Evolutionary conservation across 2,113 vertebrate genomes (phyloP), one percentile per base, ranked within the genome.

Genomic region (Amphiprion ocellaris): DNA sequence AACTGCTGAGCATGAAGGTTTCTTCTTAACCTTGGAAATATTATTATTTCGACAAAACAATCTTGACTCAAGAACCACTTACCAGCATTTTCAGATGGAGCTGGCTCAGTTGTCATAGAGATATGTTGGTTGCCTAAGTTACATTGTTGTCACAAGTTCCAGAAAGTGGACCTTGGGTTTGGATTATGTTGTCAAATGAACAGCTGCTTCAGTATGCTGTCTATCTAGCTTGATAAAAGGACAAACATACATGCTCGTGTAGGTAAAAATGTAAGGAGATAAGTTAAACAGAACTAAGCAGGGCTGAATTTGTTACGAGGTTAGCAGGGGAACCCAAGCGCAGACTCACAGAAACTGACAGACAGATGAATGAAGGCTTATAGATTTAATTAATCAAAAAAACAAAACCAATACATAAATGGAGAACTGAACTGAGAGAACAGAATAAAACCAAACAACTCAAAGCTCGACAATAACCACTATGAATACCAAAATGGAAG

Each of bases 11-110:
- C 0, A 41, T 30, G 30, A 58, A 54, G 37, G 37, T 58, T 73
- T 50, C 39, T 67, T 74, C 16, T 60, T 71, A 14, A 75, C 62
- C 28, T 65, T 47, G 7, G 33, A 68, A 55, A 60, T 12, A 37
- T 49, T 12, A 37, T 49, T 19, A 41, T 64, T 70, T 69, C 76
- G 39, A 55, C 30, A 50, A 17, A 71, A 62, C 3, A 14, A 67
- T 46, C 19, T 2, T 10, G 39, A 68, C 30, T 67, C 5, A 61
- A 44, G 10, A 46, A 47, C 23, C 15, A 24, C 1, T 69, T 68
- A 37, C 9, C n/a, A 50, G 2, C 0, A 12, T 28, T 69, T 65
- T n/a, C 2, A 9, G 14, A 37, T 44, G 59, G n/a, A 12, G 41
- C 50, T 16, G 24, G 6, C 26, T 59, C 24, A 58, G 41, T 67